These are phyloP conservation scores for Crepidodera aurea DNA, from an alignment of 2,888 invertebrate species.

Conservation along the genomic window DNA sequence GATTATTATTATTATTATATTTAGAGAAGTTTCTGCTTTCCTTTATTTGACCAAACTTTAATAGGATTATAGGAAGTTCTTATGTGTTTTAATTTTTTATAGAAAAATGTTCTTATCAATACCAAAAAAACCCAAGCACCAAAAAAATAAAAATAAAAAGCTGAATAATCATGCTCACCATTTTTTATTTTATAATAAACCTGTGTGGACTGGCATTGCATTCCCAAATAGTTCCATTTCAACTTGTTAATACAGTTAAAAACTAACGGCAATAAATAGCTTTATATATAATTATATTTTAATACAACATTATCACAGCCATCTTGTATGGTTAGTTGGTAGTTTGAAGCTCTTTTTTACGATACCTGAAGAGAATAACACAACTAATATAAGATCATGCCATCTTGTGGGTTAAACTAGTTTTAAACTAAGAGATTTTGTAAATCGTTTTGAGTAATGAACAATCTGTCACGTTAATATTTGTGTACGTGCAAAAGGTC, in stretches of 20 bases:
- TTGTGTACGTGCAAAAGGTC: too few relatives aligned
- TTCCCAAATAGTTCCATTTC: conserved; percentile 51
- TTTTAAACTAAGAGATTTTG: background rate
- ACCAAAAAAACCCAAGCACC: background rate
- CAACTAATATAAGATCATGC: conserved; percentile 24
- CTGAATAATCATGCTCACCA: conserved; percentile 52
- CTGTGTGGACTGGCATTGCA: conserved; percentile 43
- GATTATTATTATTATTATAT: too few relatives aligned
- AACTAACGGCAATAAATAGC: conserved; percentile 30
- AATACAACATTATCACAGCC: conserved; percentile 52
- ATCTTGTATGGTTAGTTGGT: conserved; percentile 52
- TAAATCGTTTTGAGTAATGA: background rate
- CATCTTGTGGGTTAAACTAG: conserved; percentile 1
- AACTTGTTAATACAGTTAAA: conserved; percentile 42
- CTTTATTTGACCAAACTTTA: too few relatives aligned
- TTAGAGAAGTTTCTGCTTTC: too few relatives aligned
- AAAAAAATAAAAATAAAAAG: conserved; percentile 23
- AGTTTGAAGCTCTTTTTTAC: conserved; percentile 49
- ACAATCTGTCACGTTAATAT: too few relatives aligned
- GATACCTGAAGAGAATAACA: conserved; percentile 49
- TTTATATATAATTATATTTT: conserved; percentile 24
- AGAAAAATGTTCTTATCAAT: background rate
- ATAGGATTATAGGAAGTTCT: too few relatives aligned
- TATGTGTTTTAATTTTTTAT: too few relatives aligned
- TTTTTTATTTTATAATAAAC: conserved; percentile 35